Evolutionary conservation across 2,888 invertebrate species (phyloP).

Genomic region (Syrista parreyssii): DNA sequence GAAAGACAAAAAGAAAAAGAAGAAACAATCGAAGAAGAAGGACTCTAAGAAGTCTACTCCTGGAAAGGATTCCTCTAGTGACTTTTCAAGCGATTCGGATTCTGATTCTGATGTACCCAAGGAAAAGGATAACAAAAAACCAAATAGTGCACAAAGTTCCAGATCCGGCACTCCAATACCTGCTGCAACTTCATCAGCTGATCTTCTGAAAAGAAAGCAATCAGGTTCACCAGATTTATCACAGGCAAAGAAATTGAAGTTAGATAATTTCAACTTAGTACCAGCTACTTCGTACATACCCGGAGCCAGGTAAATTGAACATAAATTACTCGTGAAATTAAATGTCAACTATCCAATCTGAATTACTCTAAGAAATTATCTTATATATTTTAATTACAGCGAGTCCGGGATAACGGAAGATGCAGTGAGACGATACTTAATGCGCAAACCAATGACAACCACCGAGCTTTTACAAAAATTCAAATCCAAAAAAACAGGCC

Average conservation of each 20-base stretch:
- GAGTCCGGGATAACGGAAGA: constrained; percentile 95
- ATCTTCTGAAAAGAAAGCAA: constrained; percentile 53
- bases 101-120: constrained; percentile 61
- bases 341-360: background rate
- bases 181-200: constrained; percentile 64
- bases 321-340: constrained; percentile 8
- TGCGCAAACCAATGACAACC: constrained; percentile 97
- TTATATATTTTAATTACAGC: constrained; percentile 65
- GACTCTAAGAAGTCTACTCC: constrained; percentile 47
- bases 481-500: constrained; percentile 91
- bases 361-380: no score
- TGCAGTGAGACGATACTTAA: constrained; percentile 92
- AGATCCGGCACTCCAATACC: constrained; percentile 66
- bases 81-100: constrained; percentile 58
- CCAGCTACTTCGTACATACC: constrained; percentile 66
- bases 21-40: constrained; percentile 58
- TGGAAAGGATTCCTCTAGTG: constrained; percentile 60
- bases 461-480: constrained; percentile 96
- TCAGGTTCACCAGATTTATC: constrained; percentile 66
- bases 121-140: constrained; percentile 67
- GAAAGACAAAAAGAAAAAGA: constrained; percentile 64
- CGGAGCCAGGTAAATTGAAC: constrained; percentile 64
- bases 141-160: constrained; percentile 69
- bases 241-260: constrained; percentile 69
- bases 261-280: constrained; percentile 65